Conservation (phyloP, 2,888 invertebrate species). For the Lasius platythorax region DNA sequence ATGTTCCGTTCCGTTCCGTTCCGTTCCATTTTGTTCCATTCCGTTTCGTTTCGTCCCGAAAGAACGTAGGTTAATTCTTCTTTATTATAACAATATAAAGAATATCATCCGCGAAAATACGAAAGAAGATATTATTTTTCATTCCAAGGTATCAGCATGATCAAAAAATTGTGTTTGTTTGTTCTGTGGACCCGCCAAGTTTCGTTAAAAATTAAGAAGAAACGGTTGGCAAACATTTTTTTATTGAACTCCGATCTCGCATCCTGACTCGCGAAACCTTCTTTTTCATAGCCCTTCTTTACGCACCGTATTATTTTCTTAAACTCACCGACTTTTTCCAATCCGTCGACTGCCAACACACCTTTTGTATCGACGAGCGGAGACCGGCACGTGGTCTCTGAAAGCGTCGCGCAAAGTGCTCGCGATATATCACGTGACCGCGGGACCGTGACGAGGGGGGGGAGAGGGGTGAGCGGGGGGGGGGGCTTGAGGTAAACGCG, state of each 20-base stretch:
- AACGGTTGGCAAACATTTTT: background rate
- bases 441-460: background rate
- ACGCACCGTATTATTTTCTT: background rate
- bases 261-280: background rate
- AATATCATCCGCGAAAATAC: background rate
- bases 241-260: background rate
- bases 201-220: background rate
- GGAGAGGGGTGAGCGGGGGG: background rate
- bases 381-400: background rate
- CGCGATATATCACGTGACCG: background rate
- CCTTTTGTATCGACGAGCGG: conserved; percentile 8
- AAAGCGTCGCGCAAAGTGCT: background rate
- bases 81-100: background rate
- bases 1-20: background rate
- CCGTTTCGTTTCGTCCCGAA: background rate
- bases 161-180: background rate
- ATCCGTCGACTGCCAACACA: background rate
- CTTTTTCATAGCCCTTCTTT: background rate
- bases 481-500: conserved; percentile 10
- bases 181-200: background rate
- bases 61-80: background rate
- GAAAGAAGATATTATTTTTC: background rate
- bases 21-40: background rate
- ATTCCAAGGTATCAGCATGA: background rate
- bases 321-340: background rate